Base-by-base conservation (phyloP, 2,113 vertebrate species). In the Cichladusa arquata region DNA sequence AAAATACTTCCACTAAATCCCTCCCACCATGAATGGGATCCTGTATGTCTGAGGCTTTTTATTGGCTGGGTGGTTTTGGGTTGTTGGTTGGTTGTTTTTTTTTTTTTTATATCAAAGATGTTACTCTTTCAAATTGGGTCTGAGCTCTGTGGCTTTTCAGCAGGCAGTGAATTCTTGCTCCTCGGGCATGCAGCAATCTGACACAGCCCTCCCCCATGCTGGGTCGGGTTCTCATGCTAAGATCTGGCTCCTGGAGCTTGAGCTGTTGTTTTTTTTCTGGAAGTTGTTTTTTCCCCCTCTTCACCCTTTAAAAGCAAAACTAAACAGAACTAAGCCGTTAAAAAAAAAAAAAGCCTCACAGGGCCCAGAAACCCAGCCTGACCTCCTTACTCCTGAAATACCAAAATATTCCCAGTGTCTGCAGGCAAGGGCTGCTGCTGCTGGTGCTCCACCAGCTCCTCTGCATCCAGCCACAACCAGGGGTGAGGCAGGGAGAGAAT, bases 41-140 rank as follows among this genome's bases (percentile, higher is more conserved):
- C 94, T 97, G 94, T 97, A 91, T 95, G 81, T 96, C 95, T 95
- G 94, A 97, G 72, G 72, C 69, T 93, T 97, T 97, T 97, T 97
- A 98, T 97, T 97, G 95, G 97, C 92, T 94, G 79, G 33, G 88
- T 87, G 90, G 92, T 85, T 96, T 93, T 4, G 94, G 69, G 65
- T 87, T 73, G 56, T 94, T 93, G 90, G 82, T 93, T 94, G 50
- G 45, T 73, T 84, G 40, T 40, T 44, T 89, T 94, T 13, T 44
- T 89, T 94, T 13, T 36, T 96, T 97, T 93, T 56, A 65, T 61
- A 96, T 93, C 95, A 97, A 94, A 95, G 88, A 96, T 90, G 83
- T 89, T 94, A 96, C 77, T 96, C 83, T 97, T 97, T 97, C 95
- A 97, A 97, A 90, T 19, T 80, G 88, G 34, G 70, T 88, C 92